Percentiles rank a stretch among this genome's conserved stretches.
Conservation (phyloP, 2,113 vertebrate genomes). For the Galbula dea region DNA sequence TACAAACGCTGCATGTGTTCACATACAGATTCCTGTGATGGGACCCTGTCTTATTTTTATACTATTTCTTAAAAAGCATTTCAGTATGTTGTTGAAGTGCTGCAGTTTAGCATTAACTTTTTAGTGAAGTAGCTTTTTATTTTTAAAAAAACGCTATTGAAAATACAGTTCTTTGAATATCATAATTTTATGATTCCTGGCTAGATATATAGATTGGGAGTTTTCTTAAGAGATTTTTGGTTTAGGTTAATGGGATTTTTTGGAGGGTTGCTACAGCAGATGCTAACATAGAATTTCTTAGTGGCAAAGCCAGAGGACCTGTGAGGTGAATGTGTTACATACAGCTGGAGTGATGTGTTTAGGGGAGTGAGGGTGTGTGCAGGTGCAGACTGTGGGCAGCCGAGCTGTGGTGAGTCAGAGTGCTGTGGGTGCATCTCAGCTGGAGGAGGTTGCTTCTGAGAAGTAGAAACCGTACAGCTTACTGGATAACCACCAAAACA, state of each 20-base stretch:
- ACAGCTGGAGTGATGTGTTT: not conserved
- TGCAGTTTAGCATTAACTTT: not conserved
- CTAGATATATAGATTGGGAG: not conserved
- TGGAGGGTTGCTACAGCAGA: not conserved
- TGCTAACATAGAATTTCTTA: not conserved
- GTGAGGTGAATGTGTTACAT: not conserved
- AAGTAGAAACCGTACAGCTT: not conserved
- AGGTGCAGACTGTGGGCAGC: rapidly evolving
- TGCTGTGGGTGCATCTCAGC: not conserved
- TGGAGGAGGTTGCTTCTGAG: not conserved
- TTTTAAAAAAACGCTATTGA: not conserved
- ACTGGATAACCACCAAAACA: not conserved
- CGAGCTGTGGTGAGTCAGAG: rapidly evolving
- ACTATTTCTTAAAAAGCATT: not conserved
- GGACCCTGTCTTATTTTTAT: not conserved
- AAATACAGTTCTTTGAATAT: not conserved
- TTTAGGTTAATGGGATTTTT: not conserved
- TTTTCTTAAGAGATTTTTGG: not conserved
- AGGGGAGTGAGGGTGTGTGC: rapidly evolving
- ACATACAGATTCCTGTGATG: not conserved
- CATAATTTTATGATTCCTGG: not conserved
- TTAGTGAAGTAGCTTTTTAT: not conserved
- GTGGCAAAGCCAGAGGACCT: not conserved
- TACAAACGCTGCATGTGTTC: not conserved
- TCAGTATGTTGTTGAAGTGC: not conserved